These are phyloP conservation scores for Sander lucioperca DNA, from an alignment of 2,113 vertebrate genomes.

Conservation along the genomic window DNA sequence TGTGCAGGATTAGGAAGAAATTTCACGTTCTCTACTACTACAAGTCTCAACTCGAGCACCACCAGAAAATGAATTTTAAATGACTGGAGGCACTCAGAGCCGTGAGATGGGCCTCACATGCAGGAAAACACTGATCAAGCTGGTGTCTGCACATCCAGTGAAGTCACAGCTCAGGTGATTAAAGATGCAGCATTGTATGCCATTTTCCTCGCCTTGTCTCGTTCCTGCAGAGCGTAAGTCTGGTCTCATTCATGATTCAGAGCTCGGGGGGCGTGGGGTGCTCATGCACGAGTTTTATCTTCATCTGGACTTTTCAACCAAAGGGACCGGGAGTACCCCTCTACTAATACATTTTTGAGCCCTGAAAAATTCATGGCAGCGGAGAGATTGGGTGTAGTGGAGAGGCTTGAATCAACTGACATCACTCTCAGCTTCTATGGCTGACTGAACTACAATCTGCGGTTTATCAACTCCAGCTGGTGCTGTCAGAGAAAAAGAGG, in stretches of 20 bases:
- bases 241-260: constrained; percentile 84
- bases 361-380: constrained; percentile 76
- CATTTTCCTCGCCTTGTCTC: constrained; percentile 68
- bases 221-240: constrained; percentile 68
- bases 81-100: constrained; percentile 63
- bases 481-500: constrained; percentile 60
- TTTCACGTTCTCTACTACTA: constrained; percentile 44
- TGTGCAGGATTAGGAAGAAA: constrained; percentile 41
- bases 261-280: constrained; percentile 41
- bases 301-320: constrained; percentile 67
- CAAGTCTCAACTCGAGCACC: constrained; percentile 50
- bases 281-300: constrained; percentile 73
- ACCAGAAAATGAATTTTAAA: constrained; percentile 74
- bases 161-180: constrained; percentile 78
- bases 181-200: constrained; percentile 80
- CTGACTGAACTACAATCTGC: constrained; percentile 67
- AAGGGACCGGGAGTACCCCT: constrained; percentile 55
- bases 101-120: constrained; percentile 56
- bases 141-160: constrained; percentile 78
- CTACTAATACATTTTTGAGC: constrained; percentile 75
- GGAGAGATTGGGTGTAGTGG: constrained; percentile 60
- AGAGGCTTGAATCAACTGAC: constrained; percentile 70
- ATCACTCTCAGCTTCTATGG: constrained; percentile 59
- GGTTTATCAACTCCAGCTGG: constrained; percentile 74
- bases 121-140: constrained; percentile 74